Evolutionary conservation across 2,888 invertebrate species (phyloP).

Genomic region (Acrobeloides nanus): DNA sequence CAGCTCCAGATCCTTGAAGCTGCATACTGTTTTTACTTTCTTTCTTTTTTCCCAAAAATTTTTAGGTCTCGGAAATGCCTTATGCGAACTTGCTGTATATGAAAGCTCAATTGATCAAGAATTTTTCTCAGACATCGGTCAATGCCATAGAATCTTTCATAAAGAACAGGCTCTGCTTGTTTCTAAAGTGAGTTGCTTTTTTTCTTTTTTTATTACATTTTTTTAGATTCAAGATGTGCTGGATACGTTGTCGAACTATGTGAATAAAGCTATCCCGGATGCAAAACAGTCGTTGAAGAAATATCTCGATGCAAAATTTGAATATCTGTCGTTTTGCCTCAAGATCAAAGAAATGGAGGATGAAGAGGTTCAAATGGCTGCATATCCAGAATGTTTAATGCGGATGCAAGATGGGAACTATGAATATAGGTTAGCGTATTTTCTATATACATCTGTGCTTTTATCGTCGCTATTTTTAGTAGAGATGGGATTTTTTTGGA

Average conservation of each 20-base stretch:
- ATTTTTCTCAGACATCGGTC: slow-evolving; percentile 86
- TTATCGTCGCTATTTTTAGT: too few relatives aligned
- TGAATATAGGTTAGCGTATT: slow-evolving; percentile 75
- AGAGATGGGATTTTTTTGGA: not conserved
- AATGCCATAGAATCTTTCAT: slow-evolving; percentile 84
- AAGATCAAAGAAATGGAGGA: slow-evolving; percentile 99
- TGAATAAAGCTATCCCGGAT: slow-evolving; percentile 91
- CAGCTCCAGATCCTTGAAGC: too few relatives aligned
- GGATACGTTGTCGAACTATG: slow-evolving; percentile 86
- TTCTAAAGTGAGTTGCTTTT: slow-evolving; percentile 5
- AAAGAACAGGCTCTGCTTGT: slow-evolving; percentile 59
- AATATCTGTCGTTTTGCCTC: slow-evolving; percentile 94
- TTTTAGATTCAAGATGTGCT: slow-evolving; percentile 64
- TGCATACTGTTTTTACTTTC: too few relatives aligned
- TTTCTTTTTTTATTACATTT: not conserved
- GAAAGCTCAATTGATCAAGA: too few relatives aligned
- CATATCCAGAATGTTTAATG: slow-evolving; percentile 70
- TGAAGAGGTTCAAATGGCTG: slow-evolving; percentile 60
- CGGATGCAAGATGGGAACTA: slow-evolving; percentile 98
- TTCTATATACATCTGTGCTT: too few relatives aligned
- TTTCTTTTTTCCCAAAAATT: too few relatives aligned
- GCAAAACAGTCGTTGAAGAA: slow-evolving; percentile 92
- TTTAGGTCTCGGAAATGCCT: slow-evolving; percentile 73
- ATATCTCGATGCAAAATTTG: slow-evolving; percentile 97
- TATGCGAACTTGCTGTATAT: too few relatives aligned